Conservation (phyloP, 2,113 vertebrate genomes). For the Trichechus manatus region DNA sequence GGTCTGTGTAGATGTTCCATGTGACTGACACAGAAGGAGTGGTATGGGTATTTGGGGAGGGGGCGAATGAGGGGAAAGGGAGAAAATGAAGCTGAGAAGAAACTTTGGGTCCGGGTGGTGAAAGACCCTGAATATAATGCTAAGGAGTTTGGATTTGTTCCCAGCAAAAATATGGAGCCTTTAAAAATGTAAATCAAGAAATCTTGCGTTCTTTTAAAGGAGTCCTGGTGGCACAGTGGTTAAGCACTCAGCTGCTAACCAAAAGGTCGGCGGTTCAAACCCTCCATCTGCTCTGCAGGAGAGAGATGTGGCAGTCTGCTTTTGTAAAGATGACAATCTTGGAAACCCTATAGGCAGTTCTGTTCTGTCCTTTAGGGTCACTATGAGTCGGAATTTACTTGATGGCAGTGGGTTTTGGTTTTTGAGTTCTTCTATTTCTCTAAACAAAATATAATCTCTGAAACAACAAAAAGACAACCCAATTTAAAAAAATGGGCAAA, state of each 20-base stretch:
- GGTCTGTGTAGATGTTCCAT: not conserved
- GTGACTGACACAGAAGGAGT: rapidly evolving
- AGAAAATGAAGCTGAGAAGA: not conserved
- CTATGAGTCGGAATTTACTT: not conserved
- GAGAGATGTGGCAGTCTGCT: not conserved
- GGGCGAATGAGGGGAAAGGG: not conserved
- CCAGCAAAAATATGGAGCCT: not conserved
- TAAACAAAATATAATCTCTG: not conserved
- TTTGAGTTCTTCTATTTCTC: not conserved
- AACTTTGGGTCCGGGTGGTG: not conserved
- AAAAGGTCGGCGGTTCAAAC: not conserved
- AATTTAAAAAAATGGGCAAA: not conserved
- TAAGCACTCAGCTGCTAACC: not conserved
- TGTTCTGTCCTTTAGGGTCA: not conserved
- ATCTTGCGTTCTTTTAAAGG: not conserved
- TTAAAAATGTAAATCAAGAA: not conserved
- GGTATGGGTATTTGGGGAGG: not conserved
- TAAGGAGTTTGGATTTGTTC: not conserved
- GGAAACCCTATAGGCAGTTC: not conserved
- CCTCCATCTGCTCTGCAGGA: not conserved
- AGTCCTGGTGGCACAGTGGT: not conserved
- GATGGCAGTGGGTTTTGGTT: not conserved
- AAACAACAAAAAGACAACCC: not conserved
- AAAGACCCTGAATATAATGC: not conserved
- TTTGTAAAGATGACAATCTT: not conserved